Base-by-base conservation (phyloP, 2,888 invertebrate genomes). In the Carpatolechia fugitivella region DNA sequence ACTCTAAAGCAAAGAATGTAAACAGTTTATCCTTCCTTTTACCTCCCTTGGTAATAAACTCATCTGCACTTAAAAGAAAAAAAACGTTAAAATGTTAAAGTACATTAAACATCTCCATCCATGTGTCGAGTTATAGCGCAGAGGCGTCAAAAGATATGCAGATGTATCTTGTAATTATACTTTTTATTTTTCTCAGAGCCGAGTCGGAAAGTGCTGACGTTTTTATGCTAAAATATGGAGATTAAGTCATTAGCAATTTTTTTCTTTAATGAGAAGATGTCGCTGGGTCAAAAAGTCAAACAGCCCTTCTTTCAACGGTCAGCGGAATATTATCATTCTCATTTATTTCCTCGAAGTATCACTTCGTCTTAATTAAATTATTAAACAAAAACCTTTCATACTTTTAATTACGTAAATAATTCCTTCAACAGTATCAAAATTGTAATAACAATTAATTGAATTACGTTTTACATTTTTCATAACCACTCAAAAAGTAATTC, bases 151-250 rank as follows among this genome's bases (percentile, higher is more conserved):
- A 80, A 84, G 78, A 85, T 81, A 85, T 80, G 78, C 80, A 86
- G 82, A 87, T 85, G 79, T 79, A 72, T 78, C 68, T 74, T 54
- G 53, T 53, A 53, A 47, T 53, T 54, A 47, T 52, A 51, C 52
- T 20, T 69, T 74, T 76, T 72, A 76, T 76, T 78, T 73, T 76
- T 66, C 64, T 72, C 66, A 61, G 70, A 74, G 63, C 68, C 67
- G 66, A 76, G 80, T 77, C 74, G 72, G 68, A 75, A 75, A 80
- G 77, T 66, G 80, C 76, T 82, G 82, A 85, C 79, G 75, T 80
- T 76, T 84, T 83, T 80, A 89, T 86, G 89, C 81, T 78, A 89
- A 89, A 84, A 80, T 85, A 87, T 89, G 89, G 80, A 86, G 80
- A 89, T 89, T 74, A 76, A 77, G 80, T 80, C 86, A 85, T 89